Percentiles rank a stretch among this genome's conserved stretches.
Evolutionary conservation across 1,140 invertebrate species (phyloP).

Genomic region (Trachelipus rathkii): DNA sequence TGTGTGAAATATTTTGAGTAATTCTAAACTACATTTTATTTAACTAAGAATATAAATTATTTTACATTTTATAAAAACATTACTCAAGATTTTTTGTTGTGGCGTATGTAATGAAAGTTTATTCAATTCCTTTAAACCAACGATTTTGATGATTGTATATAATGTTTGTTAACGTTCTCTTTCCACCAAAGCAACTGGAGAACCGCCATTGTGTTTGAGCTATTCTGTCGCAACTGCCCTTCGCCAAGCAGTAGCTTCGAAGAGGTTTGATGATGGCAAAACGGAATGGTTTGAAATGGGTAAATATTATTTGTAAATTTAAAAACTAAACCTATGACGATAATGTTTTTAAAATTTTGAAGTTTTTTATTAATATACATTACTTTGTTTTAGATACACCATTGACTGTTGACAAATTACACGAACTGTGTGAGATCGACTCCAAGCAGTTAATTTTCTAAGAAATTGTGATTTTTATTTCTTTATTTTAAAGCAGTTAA

Average conservation of each 20-base stretch:
- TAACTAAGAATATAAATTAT: no score
- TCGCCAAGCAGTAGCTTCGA: conserved; percentile 64
- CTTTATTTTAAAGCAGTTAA: no score
- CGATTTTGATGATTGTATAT: not conserved
- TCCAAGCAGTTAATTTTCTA: conserved; percentile 18
- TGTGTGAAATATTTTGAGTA: no score
- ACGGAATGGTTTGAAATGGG: conserved; percentile 49
- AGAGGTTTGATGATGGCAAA: conserved; percentile 57
- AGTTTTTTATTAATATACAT: not conserved
- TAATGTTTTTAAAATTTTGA: not conserved
- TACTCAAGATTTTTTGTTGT: no score
- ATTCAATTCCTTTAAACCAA: not conserved
- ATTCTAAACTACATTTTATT: no score
- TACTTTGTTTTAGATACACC: conserved; percentile 23
- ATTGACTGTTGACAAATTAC: conserved; percentile 25
- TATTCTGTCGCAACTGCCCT: conserved; percentile 64
- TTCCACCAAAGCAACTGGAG: conserved; percentile 71
- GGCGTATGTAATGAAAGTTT: no score
- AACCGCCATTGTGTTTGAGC: conserved; percentile 69
- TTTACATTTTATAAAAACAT: no score
- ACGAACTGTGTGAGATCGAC: conserved; percentile 26
- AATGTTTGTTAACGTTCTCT: conserved; percentile 18
- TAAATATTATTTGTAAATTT: no score
- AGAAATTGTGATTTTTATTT: not conserved
- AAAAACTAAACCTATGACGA: not conserved